Conservation (phyloP, 2,113 vertebrate species). For the Coryphaenoides rupestris region DNA sequence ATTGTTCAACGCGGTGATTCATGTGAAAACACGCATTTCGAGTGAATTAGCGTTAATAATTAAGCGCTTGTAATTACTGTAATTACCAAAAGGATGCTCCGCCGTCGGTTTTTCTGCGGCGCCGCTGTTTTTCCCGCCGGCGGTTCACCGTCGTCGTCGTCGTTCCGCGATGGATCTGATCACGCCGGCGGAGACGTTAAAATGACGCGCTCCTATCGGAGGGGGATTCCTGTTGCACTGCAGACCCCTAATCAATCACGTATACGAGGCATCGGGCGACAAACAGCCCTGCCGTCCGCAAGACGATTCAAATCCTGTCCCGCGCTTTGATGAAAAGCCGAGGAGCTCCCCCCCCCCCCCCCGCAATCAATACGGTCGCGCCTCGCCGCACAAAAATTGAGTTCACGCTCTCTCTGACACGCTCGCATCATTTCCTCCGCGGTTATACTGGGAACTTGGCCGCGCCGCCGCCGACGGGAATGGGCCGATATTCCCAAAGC, state of each 20-base stretch:
- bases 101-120: no score
- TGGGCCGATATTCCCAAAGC: constrained; percentile 16
- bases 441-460: constrained; percentile 43
- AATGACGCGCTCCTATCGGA: no score
- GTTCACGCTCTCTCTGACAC: constrained; percentile 30
- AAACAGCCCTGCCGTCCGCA: constrained; percentile 11
- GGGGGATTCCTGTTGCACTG: constrained; percentile 15
- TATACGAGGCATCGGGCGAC: neutral
- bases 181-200: no score
- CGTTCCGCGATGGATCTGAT: neutral
- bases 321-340: constrained; percentile 43
- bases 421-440: constrained; percentile 46
- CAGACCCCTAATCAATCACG: neutral
- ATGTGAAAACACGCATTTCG: no score
- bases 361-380: constrained; percentile 44
- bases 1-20: no score
- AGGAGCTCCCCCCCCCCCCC: no score
- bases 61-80: no score
- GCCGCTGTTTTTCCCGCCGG: no score
- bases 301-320: constrained; percentile 26
- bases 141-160: no score
- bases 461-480: constrained; percentile 21
- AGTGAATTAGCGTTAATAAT: no score
- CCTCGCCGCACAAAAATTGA: constrained; percentile 46
- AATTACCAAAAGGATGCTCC: no score